Conservation (phyloP, 1,140 invertebrate species). For the Drosophila tropicalis region DNA sequence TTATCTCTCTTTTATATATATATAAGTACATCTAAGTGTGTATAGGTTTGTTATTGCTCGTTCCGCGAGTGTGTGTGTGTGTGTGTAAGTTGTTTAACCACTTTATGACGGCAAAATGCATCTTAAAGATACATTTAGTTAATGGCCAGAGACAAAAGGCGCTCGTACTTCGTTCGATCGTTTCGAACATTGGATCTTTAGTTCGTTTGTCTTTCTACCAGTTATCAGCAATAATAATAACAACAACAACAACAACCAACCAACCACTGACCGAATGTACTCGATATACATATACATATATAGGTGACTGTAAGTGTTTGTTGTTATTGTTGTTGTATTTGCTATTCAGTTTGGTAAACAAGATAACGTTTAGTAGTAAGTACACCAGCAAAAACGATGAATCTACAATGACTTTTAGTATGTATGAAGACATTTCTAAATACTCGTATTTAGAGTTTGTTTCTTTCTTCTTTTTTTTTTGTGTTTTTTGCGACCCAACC, state of each 20-base stretch:
- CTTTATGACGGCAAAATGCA: slow-evolving; percentile 39
- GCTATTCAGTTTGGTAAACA: slow-evolving; percentile 49
- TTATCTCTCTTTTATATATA: too few species aligned
- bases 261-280: slow-evolving; percentile 37
- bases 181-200: neutral
- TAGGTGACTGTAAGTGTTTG: slow-evolving; percentile 7
- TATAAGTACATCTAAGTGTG: neutral
- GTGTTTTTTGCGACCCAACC: neutral
- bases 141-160: slow-evolving; percentile 24
- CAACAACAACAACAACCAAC: slow-evolving; percentile 15
- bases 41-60: neutral
- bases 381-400: slow-evolving; percentile 3
- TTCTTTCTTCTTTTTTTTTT: too few species aligned
- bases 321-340: slow-evolving; percentile 32
- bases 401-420: neutral
- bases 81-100: slow-evolving; percentile 16
- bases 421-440: slow-evolving; percentile 4
- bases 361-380: slow-evolving; percentile 44
- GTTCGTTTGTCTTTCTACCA: slow-evolving; percentile 11
- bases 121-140: slow-evolving; percentile 37
- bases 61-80: neutral
- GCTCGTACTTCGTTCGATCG: neutral
- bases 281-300: slow-evolving; percentile 12
- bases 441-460: neutral
- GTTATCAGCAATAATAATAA: slow-evolving; percentile 11